Evolutionary conservation across 2,888 invertebrate species (phyloP).

Genomic region (Podabrus alpinus): DNA sequence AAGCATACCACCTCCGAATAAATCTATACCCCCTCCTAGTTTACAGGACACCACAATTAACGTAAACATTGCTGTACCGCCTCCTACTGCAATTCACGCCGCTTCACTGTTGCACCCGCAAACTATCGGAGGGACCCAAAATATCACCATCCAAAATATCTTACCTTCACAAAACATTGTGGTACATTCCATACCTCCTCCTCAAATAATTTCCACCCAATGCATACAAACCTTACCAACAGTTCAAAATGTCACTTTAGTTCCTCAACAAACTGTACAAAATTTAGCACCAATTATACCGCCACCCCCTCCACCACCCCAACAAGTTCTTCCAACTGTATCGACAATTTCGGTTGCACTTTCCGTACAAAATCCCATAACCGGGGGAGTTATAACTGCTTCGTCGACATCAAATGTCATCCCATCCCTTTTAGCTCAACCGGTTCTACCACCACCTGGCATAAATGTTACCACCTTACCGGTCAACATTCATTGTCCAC

Average conservation of each 20-base stretch:
- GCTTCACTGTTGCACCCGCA: conserved; percentile 39
- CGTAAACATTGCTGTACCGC: conserved; percentile 42
- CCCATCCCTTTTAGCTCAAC: conserved; percentile 54
- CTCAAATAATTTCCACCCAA: conserved; percentile 19
- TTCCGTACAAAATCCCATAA: conserved; percentile 38
- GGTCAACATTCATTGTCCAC: conserved; percentile 46
- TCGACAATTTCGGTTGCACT: conserved; percentile 40
- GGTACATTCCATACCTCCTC: conserved; percentile 42
- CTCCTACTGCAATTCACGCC: conserved; percentile 34
- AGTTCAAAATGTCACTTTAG: conserved; percentile 22
- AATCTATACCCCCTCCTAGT: conserved; percentile 53
- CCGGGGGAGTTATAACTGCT: conserved; percentile 38
- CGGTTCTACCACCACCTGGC: conserved; percentile 46
- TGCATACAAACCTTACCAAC: conserved; percentile 24
- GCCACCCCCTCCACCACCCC: conserved; percentile 33
- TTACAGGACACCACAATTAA: conserved; percentile 42
- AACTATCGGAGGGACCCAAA: conserved; percentile 20
- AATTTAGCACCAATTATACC: conserved; percentile 20
- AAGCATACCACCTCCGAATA: conserved; percentile 56
- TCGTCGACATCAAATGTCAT: conserved; percentile 42
- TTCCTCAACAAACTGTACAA: conserved; percentile 27
- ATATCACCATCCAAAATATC: conserved; percentile 33
- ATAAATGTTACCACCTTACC: conserved; percentile 39
- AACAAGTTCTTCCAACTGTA: conserved; percentile 21
- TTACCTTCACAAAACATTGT: conserved; percentile 42